Conservation (phyloP, 2,113 vertebrate species). For the Pogonocichla stellata region DNA sequence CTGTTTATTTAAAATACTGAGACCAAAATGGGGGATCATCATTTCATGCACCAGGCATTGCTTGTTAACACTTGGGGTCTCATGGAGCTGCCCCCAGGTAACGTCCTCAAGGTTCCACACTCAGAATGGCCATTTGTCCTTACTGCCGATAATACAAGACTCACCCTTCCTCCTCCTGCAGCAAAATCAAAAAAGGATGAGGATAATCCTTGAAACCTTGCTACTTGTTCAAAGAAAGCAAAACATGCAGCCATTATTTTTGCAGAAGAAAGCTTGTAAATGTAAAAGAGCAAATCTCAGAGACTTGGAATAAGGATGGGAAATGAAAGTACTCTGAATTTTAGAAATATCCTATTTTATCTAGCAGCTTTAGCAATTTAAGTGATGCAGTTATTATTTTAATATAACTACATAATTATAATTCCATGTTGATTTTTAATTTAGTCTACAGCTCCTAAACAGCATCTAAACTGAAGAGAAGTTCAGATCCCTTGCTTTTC, state of each 20-base stretch:
- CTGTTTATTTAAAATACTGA: not conserved
- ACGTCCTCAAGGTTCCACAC: rapidly evolving
- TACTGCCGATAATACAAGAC: rapidly evolving
- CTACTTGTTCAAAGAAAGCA: not conserved
- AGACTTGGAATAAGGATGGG: not conserved
- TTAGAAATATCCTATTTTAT: not conserved
- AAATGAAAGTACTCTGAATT: not conserved
- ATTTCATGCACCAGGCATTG: not conserved
- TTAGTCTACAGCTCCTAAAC: not conserved
- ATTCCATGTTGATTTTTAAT: not conserved
- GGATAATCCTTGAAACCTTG: not conserved
- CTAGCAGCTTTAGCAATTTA: not conserved
- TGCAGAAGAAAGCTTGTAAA: not conserved
- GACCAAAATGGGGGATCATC: not conserved
- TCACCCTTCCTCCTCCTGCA: not conserved
- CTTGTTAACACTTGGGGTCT: not conserved
- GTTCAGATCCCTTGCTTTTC: not conserved
- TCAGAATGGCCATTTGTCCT: not conserved
- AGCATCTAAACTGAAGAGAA: not conserved
- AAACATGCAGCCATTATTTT: not conserved
- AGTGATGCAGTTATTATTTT: not conserved
- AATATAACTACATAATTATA: not conserved
- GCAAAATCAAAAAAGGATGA: not conserved
- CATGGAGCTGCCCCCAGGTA: not conserved
- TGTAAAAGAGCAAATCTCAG: not conserved